Evolutionary conservation across 2,888 invertebrate genomes (phyloP).

Genomic region (Epiblema foenella): DNA sequence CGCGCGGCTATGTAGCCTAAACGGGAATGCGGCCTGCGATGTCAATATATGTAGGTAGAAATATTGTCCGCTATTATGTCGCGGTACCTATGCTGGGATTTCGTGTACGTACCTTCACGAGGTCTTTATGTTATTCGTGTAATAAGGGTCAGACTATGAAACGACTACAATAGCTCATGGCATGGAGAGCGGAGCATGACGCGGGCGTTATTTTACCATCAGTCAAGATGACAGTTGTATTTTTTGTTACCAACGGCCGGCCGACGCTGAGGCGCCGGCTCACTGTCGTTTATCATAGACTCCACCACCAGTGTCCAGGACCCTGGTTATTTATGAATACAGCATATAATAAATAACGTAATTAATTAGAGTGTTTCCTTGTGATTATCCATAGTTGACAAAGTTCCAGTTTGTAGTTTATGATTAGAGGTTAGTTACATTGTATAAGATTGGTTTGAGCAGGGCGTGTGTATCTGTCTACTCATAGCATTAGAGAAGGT

Average conservation of each 20-base stretch:
- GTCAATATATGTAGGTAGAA: not conserved
- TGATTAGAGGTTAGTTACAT: not conserved
- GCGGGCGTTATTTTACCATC: slow-evolving; percentile 79
- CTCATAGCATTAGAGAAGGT: slow-evolving; percentile 44
- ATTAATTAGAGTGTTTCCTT: slow-evolving; percentile 53
- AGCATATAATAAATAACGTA: slow-evolving; percentile 59
- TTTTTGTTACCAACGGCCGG: slow-evolving; percentile 80
- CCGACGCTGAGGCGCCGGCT: slow-evolving; percentile 78
- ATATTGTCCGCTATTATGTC: slow-evolving; percentile 40
- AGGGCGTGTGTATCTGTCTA: slow-evolving; percentile 5
- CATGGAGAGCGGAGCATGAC: slow-evolving; percentile 79
- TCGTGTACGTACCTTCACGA: slow-evolving; percentile 57
- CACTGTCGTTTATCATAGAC: slow-evolving; percentile 79
- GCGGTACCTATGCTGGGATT: slow-evolving; percentile 42
- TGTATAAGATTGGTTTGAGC: slow-evolving; percentile 16
- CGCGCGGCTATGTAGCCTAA: no score
- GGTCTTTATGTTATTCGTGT: slow-evolving; percentile 67
- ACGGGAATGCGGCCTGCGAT: no score
- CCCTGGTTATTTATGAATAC: slow-evolving; percentile 73
- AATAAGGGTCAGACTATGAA: slow-evolving; percentile 72
- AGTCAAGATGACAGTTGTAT: slow-evolving; percentile 83
- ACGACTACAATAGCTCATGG: slow-evolving; percentile 74
- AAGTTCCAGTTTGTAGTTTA: slow-evolving; percentile 7
- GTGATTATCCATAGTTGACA: slow-evolving; percentile 11
- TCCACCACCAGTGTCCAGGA: slow-evolving; percentile 66